Evolutionary conservation across 2,797 vertebrate genomes (phyloP).

Genomic region (Pogonophryne albipinna): DNA sequence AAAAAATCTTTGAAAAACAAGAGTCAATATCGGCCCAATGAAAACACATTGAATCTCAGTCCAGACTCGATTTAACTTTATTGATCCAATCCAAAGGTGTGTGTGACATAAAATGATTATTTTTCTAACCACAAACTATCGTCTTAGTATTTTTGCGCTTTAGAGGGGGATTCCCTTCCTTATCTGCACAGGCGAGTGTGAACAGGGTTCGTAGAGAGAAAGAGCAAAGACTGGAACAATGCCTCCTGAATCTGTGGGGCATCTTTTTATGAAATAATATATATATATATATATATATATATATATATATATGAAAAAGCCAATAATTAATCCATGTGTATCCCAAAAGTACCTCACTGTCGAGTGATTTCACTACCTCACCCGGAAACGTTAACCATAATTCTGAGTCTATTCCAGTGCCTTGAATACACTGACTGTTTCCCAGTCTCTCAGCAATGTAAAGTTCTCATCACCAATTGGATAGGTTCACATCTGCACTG

Average conservation of each 20-base stretch:
- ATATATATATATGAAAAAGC: constrained; percentile 71
- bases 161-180: background rate
- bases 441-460: constrained; percentile 70
- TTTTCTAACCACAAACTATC: constrained; percentile 17
- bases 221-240: constrained; percentile 37
- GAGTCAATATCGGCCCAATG: no score
- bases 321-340: constrained; percentile 64
- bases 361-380: constrained; percentile 80
- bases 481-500: constrained; percentile 59
- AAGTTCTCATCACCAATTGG: constrained; percentile 36
- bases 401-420: constrained; percentile 77
- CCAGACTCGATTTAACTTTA: background rate
- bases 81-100: constrained; percentile 42
- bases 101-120: background rate
- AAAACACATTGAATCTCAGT: no score
- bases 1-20: no score
- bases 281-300: background rate
- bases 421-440: constrained; percentile 81
- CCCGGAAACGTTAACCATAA: constrained; percentile 70
- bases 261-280: constrained; percentile 32
- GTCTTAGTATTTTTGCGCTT: constrained; percentile 30
- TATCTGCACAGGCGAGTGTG: constrained; percentile 27
- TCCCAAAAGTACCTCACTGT: constrained; percentile 71
- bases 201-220: constrained; percentile 28
- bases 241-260: constrained; percentile 17